A percentile compares a stretch with the other conserved stretches of the same genome.
Evolutionary conservation across 2,888 invertebrate species (phyloP).

Genomic region (Conchocele bisecta): DNA sequence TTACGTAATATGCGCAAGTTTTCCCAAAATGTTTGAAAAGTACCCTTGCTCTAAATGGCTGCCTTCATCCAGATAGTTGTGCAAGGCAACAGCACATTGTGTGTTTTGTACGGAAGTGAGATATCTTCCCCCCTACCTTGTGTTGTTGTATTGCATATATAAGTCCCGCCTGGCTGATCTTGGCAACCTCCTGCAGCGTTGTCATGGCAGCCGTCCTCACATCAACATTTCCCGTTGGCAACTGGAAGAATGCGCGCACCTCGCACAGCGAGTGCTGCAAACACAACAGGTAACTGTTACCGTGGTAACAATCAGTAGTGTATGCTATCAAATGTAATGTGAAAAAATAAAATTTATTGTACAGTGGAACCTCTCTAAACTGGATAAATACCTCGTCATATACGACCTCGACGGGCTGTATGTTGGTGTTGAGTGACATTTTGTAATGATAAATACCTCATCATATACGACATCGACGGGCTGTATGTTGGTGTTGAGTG

Average conservation of each 20-base stretch:
- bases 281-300: constrained; percentile 2
- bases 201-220: constrained; percentile 72
- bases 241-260: constrained; percentile 87
- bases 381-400: constrained; percentile 93
- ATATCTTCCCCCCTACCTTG: constrained; percentile 79
- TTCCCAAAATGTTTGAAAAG: no score
- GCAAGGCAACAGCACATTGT: no score
- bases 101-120: no score
- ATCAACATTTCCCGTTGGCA: constrained; percentile 74
- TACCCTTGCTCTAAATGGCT: no score
- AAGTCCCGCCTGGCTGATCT: constrained; percentile 83
- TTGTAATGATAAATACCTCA: no score
- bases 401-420: constrained; percentile 90
- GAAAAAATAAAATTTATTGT: no score
- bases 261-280: constrained; percentile 89
- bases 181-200: constrained; percentile 81
- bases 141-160: constrained; percentile 85
- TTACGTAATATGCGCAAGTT: no score
- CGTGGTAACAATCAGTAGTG: no score
- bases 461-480: constrained; percentile 90
- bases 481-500: constrained; percentile 87
- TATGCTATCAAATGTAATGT: no score
- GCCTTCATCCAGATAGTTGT: no score
- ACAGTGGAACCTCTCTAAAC: no score
- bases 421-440: constrained; percentile 87